Evolutionary conservation across 1,140 invertebrate species (phyloP).

Genomic region (Nephotettix cincticeps): DNA sequence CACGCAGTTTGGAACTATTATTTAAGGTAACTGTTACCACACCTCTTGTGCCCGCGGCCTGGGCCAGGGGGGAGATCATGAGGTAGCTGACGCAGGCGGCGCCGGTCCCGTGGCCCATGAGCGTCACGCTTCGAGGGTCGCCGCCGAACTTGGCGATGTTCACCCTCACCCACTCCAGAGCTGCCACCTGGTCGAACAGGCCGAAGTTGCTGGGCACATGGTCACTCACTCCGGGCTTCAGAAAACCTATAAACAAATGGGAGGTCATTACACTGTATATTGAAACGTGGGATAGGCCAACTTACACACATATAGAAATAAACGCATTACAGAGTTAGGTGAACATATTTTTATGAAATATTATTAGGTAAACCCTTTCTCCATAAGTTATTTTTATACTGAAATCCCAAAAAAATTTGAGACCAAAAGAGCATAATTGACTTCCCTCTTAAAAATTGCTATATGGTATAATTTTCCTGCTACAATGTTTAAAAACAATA

Average conservation of each 20-base stretch:
- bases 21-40: slow-evolving; percentile 28
- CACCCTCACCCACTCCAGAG: slow-evolving; percentile 83
- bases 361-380: background rate
- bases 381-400: too few species aligned
- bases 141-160: slow-evolving; percentile 86
- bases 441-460: too few species aligned
- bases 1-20: too few species aligned
- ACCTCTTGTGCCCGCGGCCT: slow-evolving; percentile 55
- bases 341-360: background rate
- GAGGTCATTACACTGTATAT: too few species aligned
- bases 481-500: too few species aligned
- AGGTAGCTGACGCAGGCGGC: slow-evolving; percentile 89
- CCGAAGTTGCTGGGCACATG: slow-evolving; percentile 82
- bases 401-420: too few species aligned
- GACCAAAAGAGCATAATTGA: too few species aligned
- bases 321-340: background rate
- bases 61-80: slow-evolving; percentile 76
- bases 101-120: slow-evolving; percentile 93
- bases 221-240: slow-evolving; percentile 70
- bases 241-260: slow-evolving; percentile 73
- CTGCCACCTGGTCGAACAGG: slow-evolving; percentile 83
- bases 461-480: too few species aligned
- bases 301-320: background rate
- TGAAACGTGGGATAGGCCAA: too few species aligned
- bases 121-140: slow-evolving; percentile 76